Conservation (phyloP, 2,113 vertebrate species). For the Stigmatopora argus region DNA sequence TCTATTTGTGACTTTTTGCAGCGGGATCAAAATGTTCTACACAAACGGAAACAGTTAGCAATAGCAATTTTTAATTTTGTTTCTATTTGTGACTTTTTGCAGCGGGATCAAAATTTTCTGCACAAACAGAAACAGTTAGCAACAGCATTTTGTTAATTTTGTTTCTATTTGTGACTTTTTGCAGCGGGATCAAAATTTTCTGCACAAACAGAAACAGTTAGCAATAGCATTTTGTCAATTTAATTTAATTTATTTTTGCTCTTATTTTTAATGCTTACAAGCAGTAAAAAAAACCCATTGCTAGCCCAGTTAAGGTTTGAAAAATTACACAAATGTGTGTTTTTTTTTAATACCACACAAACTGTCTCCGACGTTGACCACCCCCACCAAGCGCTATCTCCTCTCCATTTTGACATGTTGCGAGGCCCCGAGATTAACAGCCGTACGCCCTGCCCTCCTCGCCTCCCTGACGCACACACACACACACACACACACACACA, state of each 20-base stretch:
- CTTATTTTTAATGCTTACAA: neutral
- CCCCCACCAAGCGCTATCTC: slow-evolving; percentile 32
- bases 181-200: too few species aligned
- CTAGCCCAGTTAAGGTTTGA: neutral
- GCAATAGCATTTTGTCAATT: neutral
- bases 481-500: neutral
- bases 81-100: too few species aligned
- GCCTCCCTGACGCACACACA: neutral
- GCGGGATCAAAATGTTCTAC: too few species aligned
- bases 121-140: too few species aligned
- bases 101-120: too few species aligned
- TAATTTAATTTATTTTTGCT: neutral
- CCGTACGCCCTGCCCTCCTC: neutral
- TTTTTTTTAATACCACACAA: neutral
- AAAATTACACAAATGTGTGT: neutral
- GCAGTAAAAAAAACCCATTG: neutral
- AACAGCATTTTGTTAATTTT: too few species aligned
- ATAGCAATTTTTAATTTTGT: too few species aligned
- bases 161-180: too few species aligned
- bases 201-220: too few species aligned
- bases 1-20: too few species aligned
- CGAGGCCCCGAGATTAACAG: slow-evolving; percentile 47
- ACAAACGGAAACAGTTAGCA: too few species aligned
- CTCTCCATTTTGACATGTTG: slow-evolving; percentile 79
- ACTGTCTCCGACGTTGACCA: neutral